phyloP scores from a whole-genome alignment of 2,113 vertebrate species.

The Rallus limicola region DNA sequence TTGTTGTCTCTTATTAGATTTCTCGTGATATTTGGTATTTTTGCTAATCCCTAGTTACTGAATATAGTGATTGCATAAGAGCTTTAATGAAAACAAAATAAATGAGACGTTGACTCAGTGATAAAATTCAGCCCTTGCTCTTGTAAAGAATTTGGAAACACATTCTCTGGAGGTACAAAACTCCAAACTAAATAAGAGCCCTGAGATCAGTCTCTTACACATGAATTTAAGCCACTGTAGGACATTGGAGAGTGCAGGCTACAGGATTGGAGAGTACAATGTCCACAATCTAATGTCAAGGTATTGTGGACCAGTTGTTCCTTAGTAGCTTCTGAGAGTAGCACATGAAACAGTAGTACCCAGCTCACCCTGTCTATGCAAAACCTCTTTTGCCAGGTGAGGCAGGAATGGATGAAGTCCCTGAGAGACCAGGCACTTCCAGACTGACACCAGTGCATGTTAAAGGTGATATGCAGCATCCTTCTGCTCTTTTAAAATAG shows the following conservation, averaged over 20 bases:
- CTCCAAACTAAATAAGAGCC: neutral
- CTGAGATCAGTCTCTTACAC: neutral
- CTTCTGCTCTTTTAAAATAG: neutral
- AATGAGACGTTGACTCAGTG: neutral
- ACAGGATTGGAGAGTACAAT: neutral
- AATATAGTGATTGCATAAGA: neutral
- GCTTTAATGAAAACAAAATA: neutral
- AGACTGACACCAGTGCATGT: neutral
- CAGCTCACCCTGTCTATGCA: rapidly evolving
- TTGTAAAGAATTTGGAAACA: neutral
- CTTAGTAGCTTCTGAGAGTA: neutral
- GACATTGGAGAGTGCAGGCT: neutral
- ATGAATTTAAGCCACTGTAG: neutral
- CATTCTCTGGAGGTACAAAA: neutral
- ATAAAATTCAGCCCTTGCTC: neutral
- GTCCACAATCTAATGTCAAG: neutral
- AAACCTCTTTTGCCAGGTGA: neutral
- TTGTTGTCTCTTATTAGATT: neutral
- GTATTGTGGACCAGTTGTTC: neutral
- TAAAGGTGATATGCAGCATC: neutral
- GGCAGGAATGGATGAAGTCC: rapidly evolving
- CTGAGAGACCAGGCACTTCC: neutral
- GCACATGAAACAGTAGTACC: neutral
- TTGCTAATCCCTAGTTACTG: neutral
- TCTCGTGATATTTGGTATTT: constrained; percentile 8